Evolutionary conservation across 2,888 invertebrate genomes (phyloP), one percentile per base, ranked within the genome.

Genomic region (Pollenia amentaria): DNA sequence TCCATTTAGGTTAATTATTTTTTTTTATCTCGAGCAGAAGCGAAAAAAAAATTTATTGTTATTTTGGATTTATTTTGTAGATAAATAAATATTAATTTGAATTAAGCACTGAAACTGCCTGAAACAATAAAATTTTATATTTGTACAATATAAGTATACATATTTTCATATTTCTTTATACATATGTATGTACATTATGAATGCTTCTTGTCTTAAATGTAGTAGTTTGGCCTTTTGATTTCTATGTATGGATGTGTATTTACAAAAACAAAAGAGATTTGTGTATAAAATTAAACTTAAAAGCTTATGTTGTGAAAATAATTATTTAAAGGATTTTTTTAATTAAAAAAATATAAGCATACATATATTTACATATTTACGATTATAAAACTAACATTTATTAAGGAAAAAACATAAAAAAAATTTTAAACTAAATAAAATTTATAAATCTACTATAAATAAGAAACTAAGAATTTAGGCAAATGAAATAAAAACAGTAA

Each of bases 401-500:
- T 29, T 55, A 55, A 55, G 8, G 8, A 62, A 60, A 12, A 12
- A 16, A 38, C 8, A 60, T 60, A 40, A 38, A 60, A 14, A n/a
- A 10, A 1, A n/a, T 11, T 62, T 62, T 62, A 21, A 55, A 12
- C 38, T 40, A 65, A 65, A 65, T 65, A 11, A 75, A 48, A 29
- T 12, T 48, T 9, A 72, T 18, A 75, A 21, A 18, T 46, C 8
- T 62, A 62, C 40, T 60, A 62, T 48, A 62, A 62, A 75, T 62
- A 62, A 6, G 6, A 51, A 62, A 51, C 40, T 77, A 77, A 77
- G 77, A 38, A 77, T 42, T 67, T 77, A 67, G 18, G 46, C 29
- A 64, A 65, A 44, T 76, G 53, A 76, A 40, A 72, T 55, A 10
- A 55, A 21, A 42, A 44, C 57, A 76, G 60, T 53, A 48, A 40